Conservation (phyloP, 53 echinoderm and acorn worm genomes). For the Mesocentrotus franciscanus region DNA sequence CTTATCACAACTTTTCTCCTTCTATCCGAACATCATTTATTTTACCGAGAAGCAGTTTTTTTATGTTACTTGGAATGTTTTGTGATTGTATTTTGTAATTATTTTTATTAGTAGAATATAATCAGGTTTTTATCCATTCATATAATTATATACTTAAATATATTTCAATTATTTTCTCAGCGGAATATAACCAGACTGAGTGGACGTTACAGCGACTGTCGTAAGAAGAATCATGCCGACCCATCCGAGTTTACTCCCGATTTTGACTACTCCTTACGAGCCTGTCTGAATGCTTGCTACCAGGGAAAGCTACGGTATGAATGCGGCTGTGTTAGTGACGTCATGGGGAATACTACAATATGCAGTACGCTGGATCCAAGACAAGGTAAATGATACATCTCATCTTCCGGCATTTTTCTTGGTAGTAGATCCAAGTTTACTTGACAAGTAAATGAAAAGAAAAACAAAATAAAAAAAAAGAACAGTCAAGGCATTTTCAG, state of each 20-base stretch:
- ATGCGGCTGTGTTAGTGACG: slow-evolving; percentile 80
- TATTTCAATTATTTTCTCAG: not conserved
- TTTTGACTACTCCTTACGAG: slow-evolving; percentile 66
- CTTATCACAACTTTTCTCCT: too few relatives aligned
- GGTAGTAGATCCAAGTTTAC: too few relatives aligned
- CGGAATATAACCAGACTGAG: slow-evolving; percentile 50
- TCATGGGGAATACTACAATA: slow-evolving; percentile 62
- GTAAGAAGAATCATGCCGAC: not conserved
- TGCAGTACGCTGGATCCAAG: slow-evolving; percentile 74
- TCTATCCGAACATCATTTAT: too few relatives aligned
- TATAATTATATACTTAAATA: not conserved
- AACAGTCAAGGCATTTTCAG: too few relatives aligned
- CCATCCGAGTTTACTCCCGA: slow-evolving; percentile 35
- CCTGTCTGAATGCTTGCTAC: slow-evolving; percentile 69
- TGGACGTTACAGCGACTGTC: slow-evolving; percentile 7
- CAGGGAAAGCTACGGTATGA: slow-evolving; percentile 69
- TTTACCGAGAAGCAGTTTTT: too few relatives aligned
- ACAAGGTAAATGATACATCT: slow-evolving; percentile 68
- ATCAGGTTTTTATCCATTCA: not conserved
- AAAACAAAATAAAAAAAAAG: not conserved
- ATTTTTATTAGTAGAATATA: not conserved
- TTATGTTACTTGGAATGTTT: too few relatives aligned
- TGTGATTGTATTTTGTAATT: too few relatives aligned
- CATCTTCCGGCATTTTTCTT: too few relatives aligned
- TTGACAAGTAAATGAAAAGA: not conserved